Conservation (phyloP, 2,113 vertebrate genomes). For the Oryzias celebensis region DNA sequence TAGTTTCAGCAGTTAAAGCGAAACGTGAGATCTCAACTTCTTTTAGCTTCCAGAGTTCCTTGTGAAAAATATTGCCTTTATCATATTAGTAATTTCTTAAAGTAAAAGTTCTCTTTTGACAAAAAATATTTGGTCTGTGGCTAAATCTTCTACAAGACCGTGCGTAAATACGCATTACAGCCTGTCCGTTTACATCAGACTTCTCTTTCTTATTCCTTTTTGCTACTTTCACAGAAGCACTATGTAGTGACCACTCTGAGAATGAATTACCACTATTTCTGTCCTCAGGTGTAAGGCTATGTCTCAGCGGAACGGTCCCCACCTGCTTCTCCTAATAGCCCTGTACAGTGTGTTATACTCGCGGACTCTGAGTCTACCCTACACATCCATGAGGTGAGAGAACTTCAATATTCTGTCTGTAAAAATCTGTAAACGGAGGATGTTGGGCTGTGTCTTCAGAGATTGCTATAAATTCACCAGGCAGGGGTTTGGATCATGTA, state of each 20-base stretch:
- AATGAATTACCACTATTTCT: conserved; percentile 14
- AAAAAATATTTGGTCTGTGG: too few species aligned
- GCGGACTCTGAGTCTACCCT: conserved; percentile 81
- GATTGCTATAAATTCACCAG: background rate
- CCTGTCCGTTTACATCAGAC: too few species aligned
- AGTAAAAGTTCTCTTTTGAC: too few species aligned
- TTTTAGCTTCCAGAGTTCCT: too few species aligned
- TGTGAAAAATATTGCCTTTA: too few species aligned
- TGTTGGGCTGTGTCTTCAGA: background rate
- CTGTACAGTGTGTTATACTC: conserved; percentile 83
- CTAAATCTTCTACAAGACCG: background rate
- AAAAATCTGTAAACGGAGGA: background rate
- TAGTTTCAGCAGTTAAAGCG: too few species aligned
- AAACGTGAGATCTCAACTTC: too few species aligned
- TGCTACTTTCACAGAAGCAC: too few species aligned
- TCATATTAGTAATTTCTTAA: too few species aligned
- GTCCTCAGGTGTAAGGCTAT: conserved; percentile 77
- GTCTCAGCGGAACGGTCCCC: conserved; percentile 84
- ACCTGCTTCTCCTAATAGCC: conserved; percentile 82
- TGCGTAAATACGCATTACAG: conserved; percentile 55
- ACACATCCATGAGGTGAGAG: conserved; percentile 83
- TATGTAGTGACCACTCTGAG: background rate
- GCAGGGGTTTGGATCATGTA: too few species aligned
- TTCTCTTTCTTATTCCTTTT: too few species aligned
- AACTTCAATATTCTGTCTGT: background rate